These are phyloP conservation scores for Drosophila aff. DNA, from an alignment of 1,140 invertebrate species.

Conservation along the genomic window DNA sequence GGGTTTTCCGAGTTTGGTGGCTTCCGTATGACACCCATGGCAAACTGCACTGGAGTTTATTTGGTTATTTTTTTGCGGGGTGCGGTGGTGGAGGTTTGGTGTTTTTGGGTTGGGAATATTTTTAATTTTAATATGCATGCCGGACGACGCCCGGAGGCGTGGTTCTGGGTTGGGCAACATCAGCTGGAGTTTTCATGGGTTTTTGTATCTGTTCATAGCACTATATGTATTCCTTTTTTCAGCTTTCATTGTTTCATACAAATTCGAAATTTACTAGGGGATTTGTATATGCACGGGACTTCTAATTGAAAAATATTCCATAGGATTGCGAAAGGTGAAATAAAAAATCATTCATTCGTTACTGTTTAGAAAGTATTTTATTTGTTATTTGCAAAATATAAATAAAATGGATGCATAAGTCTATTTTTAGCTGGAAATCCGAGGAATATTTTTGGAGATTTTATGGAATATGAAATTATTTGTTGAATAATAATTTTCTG, in stretches of 20 bases:
- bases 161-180: constrained; percentile 35
- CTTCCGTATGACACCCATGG: constrained; percentile 46
- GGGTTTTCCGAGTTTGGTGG: constrained; percentile 21
- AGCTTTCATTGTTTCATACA: constrained; percentile 21
- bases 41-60: constrained; percentile 47
- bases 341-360: neutral
- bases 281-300: constrained; percentile 16
- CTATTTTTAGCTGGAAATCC: neutral
- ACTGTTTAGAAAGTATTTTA: neutral
- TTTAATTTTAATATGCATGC: constrained; percentile 63
- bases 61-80: constrained; percentile 9
- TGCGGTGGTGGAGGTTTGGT: constrained; percentile 5
- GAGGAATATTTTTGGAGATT: neutral
- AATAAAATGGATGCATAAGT: neutral
- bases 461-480: neutral
- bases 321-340: neutral
- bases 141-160: constrained; percentile 32
- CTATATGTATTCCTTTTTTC: neutral
- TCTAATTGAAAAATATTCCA: constrained; percentile 31
- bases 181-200: constrained; percentile 37
- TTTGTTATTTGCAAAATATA: neutral
- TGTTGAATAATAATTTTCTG: neutral
- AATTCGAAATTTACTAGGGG: constrained; percentile 7
- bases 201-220: constrained; percentile 24
- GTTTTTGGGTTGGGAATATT: constrained; percentile 37